Percentiles rank a stretch among this genome's conserved stretches.
Evolutionary conservation across 2,113 vertebrate species (phyloP).

Genomic region (Falco punctatus): DNA sequence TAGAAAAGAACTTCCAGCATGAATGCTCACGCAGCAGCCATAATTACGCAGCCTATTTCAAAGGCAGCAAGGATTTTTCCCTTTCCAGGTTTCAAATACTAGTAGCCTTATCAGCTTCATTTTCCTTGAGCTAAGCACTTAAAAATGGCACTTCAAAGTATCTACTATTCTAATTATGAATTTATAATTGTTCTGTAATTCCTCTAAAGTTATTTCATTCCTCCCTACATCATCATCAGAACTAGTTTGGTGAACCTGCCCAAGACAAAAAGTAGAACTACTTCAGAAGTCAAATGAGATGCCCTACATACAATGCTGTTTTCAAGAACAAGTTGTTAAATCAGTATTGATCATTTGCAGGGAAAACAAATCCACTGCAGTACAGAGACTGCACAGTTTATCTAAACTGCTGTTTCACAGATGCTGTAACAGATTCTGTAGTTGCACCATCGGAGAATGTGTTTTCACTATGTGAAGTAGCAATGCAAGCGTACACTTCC

Average conservation of each 20-base stretch:
- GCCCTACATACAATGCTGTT: not conserved
- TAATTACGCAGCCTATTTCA: not conserved
- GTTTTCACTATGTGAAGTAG: not conserved
- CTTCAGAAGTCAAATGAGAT: not conserved
- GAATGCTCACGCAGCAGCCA: not conserved
- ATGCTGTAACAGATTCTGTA: not conserved
- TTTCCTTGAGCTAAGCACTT: not conserved
- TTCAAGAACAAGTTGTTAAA: not conserved
- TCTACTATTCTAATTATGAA: not conserved
- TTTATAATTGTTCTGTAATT: not conserved
- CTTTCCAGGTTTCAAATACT: not conserved
- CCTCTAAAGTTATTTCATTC: not conserved
- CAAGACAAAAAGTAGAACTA: not conserved
- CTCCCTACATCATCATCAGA: not conserved
- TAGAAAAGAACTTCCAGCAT: constrained; percentile 1
- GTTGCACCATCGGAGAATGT: not conserved
- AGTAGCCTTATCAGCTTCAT: not conserved
- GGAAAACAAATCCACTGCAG: not conserved
- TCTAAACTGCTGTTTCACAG: not conserved
- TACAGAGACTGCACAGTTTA: not conserved
- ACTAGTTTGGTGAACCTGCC: not conserved
- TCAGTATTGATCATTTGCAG: not conserved
- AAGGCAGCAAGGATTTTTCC: not conserved
- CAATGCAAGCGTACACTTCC: not conserved
- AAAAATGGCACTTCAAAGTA: constrained; percentile 1